phyloP scores from a whole-genome alignment of 2,797 vertebrate genomes.

The Spheniscus humboldti region DNA sequence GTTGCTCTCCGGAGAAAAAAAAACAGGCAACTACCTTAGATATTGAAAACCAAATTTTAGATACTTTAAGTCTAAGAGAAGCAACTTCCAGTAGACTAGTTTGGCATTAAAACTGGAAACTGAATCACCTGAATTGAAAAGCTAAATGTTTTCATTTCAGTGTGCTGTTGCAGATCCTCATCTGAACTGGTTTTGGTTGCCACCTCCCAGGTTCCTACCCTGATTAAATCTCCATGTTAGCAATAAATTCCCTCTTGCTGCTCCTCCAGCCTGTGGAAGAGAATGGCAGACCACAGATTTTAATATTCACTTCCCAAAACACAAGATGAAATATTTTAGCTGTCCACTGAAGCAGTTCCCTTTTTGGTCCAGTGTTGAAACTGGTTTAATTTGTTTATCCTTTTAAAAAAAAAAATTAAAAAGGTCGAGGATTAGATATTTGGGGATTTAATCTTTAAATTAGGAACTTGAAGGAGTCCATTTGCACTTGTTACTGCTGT shows the following conservation, averaged over 20 bases:
- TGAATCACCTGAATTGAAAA: neutral
- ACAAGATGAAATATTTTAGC: neutral
- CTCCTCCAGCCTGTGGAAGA: neutral
- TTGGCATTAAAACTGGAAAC: neutral
- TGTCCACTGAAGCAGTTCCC: neutral
- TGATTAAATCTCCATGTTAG: neutral
- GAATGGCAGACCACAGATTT: neutral
- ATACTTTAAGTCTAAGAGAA: neutral
- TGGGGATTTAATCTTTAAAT: neutral
- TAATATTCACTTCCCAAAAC: neutral
- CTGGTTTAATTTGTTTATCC: neutral
- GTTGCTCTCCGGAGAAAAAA: neutral
- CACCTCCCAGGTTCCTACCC: neutral
- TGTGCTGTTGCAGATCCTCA: neutral
- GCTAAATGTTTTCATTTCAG: neutral
- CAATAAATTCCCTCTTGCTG: neutral
- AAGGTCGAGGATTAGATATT: neutral
- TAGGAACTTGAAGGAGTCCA: neutral
- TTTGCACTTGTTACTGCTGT: neutral
- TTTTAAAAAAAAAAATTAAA: neutral
- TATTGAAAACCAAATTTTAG: neutral
- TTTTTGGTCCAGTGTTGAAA: neutral
- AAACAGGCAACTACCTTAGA: neutral
- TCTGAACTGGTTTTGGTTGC: neutral
- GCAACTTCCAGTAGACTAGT: neutral